Base-by-base conservation (phyloP, 2,888 invertebrate genomes). In the Barypeithes pellucidus region DNA sequence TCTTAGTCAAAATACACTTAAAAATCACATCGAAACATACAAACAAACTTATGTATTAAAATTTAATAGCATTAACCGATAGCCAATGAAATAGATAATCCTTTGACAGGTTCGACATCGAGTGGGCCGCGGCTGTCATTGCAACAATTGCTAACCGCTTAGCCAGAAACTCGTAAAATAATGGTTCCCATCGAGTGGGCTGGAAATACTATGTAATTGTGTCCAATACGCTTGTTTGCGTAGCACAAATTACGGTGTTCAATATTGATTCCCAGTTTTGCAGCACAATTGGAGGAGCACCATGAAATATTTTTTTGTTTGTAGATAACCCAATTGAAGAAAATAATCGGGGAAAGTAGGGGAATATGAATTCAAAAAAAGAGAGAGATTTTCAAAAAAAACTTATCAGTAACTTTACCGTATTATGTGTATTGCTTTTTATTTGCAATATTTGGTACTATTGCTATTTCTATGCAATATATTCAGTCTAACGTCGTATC, bases 161-260 rank as follows among this genome's bases (percentile, higher is more conserved):
- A 52, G 52, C 52, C 36, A 22, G 22, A 36, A 57, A 63, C 18
- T 63, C 45, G 47, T 66, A 71, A 66, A 71, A 47, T 71, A 66
- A 47, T 50, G 60, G 36, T 18, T 24, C 16, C 5, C n/a, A 24
- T 52, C 9, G 66, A 36, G 71, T 71, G 59, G 71, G 71, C 39
- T 16, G 43, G 22, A 41, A 20, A 57, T 59, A 47, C 65, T 45
- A 50, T 71, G 71, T 71, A 71, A 71, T 71, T 65, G 71, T 71
- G 71, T 71, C 71, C 71, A 57, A 63, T 71, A 66, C 39, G 65
- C 59, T 70, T 71, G 71, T 65, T 65, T 66, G 36, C 66, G 66
- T 66, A 65, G 39, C 65, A 71, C 71, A 71, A 71, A 71, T 71
- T 71, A 71, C 71, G 8, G 59, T 39, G 43, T 52, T 9, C 14